phyloP scores from a whole-genome alignment of 2,113 vertebrate genomes.

The Heterochromis multidens region DNA sequence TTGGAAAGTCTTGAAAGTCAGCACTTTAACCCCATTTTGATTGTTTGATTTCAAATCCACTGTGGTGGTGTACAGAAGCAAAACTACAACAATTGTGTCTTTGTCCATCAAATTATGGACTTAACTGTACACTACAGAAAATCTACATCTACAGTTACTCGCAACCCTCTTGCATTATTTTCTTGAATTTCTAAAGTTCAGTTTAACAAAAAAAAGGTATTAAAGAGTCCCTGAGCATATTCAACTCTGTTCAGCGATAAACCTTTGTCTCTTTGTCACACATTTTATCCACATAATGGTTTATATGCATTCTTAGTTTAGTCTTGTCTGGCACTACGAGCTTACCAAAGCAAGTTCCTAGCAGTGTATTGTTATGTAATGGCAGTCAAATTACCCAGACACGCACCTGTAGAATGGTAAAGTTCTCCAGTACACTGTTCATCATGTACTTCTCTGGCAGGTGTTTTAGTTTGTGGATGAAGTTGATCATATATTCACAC shows the following conservation, averaged over 20 bases:
- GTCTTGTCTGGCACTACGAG: neutral
- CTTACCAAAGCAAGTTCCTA: neutral
- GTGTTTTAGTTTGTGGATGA: conserved; percentile 96
- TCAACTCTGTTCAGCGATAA: neutral
- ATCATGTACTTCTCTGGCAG: conserved; percentile 98
- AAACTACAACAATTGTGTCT: neutral
- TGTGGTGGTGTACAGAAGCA: neutral
- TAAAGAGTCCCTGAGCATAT: neutral
- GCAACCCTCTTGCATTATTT: neutral
- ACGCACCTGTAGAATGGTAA: conserved; percentile 91
- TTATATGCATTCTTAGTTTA: neutral
- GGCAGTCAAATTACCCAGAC: neutral
- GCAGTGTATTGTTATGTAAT: neutral
- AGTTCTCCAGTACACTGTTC: conserved; percentile 98
- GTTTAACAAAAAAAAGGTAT: neutral
- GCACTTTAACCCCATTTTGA: no score
- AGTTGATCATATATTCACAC: conserved; percentile 99
- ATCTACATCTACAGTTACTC: neutral
- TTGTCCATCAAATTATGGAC: neutral
- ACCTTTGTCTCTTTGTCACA: rapidly evolving
- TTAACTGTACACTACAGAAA: neutral
- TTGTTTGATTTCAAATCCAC: neutral
- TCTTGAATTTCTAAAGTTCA: neutral
- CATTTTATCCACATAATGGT: neutral
- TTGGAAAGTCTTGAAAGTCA: no score